Base-by-base conservation (phyloP, 2,113 vertebrate species). In the Solea solea region DNA sequence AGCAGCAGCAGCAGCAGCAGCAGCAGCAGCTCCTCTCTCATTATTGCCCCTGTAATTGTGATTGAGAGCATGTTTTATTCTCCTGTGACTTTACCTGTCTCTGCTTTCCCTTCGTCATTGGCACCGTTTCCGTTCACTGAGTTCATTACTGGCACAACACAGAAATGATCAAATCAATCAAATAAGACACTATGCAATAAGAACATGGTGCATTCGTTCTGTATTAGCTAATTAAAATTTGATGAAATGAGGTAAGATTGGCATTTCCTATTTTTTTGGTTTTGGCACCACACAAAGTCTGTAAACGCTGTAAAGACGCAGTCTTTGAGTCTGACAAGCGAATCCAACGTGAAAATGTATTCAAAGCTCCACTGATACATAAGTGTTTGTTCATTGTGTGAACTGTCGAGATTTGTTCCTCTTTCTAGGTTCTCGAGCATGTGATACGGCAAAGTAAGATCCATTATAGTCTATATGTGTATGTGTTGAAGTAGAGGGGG, bases 61-160 rank as follows among this genome's bases (percentile, higher is more conserved):
- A 84, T 39, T 58, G 58, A 77, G 67, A 67, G 70, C 60, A 52
- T 72, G 69, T 71, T 72, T 63, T 48, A 42, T 4, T 41, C 7
- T 58, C 21, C 59, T 61, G 57, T 49, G 39, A 41, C 51, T 13
- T 73, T 72, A 67, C 71, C 64, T 61, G 75, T 79, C 44, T 62
- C 58, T 46, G 54, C 57, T 4, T 28, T n/a, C 63, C 56, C 7
- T 3, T 27, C 58, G 21, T 56, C 53, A 50, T 61, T 76, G 66
- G 68, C 59, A 44, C 48, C 59, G 4, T 10, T 39, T 74, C 63
- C 58, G 57, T 21, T 58, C 49, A 28, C 6, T 60, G 62, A 71
- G 27, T 56, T 60, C 40, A 61, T 76, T 61, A 49, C 46, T 69
- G 74, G 69, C 62, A 82, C 48, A 52, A 67, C 0, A 21, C 41